A percentile compares a stretch with the other conserved stretches of the same genome.
Evolutionary conservation across 64 coral and sea anemone species (phyloP).

Genomic region (Actinia equina): DNA sequence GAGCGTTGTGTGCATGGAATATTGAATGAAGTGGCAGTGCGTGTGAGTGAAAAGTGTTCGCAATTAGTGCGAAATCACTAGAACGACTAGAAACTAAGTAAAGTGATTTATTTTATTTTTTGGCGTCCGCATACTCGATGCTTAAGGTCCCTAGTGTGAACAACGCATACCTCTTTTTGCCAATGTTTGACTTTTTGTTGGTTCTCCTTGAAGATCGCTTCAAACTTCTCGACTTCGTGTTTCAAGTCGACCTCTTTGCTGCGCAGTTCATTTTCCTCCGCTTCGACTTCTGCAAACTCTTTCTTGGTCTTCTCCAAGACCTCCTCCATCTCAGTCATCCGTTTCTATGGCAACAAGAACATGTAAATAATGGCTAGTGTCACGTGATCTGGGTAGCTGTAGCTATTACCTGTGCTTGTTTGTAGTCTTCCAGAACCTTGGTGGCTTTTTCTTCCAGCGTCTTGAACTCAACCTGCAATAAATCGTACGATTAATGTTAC

Average conservation of each 20-base stretch:
- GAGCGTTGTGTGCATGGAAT: too few species aligned
- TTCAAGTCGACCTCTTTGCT: constrained; percentile 88
- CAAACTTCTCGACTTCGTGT: constrained; percentile 91
- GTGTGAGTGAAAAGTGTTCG: too few species aligned
- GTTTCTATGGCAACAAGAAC: constrained; percentile 2
- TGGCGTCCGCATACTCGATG: too few species aligned
- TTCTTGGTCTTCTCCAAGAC: constrained; percentile 21
- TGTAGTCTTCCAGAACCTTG: constrained; percentile 64
- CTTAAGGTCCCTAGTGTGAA: too few species aligned
- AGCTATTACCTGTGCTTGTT: constrained; percentile 76
- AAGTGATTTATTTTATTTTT: too few species aligned
- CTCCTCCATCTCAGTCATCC: constrained; percentile 81
- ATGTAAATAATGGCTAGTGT: not conserved
- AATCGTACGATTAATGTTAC: not conserved
- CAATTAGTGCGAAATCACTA: too few species aligned
- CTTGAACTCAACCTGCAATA: constrained; percentile 70
- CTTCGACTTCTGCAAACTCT: constrained; percentile 55
- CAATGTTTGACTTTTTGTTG: constrained; percentile 84
- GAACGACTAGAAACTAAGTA: not conserved
- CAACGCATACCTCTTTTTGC: constrained; percentile 73
- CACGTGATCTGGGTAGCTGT: not conserved
- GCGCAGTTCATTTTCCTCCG: constrained; percentile 65
- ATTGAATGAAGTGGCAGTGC: too few species aligned
- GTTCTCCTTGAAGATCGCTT: constrained; percentile 75
- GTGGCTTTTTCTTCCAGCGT: constrained; percentile 76